A percentile compares a stretch with the other conserved stretches of the same genome.
These are phyloP conservation scores for Caenorhabditis sp. DNA, from an alignment of 2,888 invertebrate species.

Conservation along the genomic window DNA sequence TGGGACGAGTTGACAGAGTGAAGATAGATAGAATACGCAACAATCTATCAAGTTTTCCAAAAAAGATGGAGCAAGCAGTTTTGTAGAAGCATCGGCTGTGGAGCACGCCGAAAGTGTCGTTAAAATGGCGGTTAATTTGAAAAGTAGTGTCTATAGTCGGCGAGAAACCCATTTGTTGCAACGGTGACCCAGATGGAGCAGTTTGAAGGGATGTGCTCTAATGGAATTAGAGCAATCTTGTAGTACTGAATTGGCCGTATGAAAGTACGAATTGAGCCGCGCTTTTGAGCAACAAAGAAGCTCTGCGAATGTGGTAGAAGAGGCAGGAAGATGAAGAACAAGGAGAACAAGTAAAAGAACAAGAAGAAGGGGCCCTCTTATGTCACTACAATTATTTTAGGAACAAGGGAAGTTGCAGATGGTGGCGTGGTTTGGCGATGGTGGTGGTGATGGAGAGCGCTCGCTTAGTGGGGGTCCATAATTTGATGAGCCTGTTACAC, in stretches of 20 bases:
- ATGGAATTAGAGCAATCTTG: conserved; percentile 62
- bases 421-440: neutral
- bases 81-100: neutral
- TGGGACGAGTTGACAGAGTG: conserved; percentile 37
- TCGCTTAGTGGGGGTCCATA: neutral
- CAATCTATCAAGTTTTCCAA: conserved; percentile 55
- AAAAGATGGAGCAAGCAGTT: conserved; percentile 2
- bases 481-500: conserved; percentile 45
- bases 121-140: conserved; percentile 31
- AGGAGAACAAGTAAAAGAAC: no score
- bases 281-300: conserved; percentile 39
- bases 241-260: conserved; percentile 49
- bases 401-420: conserved; percentile 60
- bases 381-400: conserved; percentile 47
- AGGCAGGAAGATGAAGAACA: conserved; percentile 17
- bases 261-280: conserved; percentile 42
- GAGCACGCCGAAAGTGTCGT: conserved; percentile 4
- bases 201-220: conserved; percentile 47
- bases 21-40: conserved; percentile 56
- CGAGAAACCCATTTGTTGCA: conserved; percentile 45
- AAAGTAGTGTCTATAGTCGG: conserved; percentile 24
- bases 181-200: conserved; percentile 58
- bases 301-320: conserved; percentile 39
- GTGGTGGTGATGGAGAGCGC: neutral
- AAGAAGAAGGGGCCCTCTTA: conserved; percentile 40